These are phyloP conservation scores for Mormyrus iriodes DNA, from an alignment of 2,113 vertebrate genomes.

Conservation along the genomic window DNA sequence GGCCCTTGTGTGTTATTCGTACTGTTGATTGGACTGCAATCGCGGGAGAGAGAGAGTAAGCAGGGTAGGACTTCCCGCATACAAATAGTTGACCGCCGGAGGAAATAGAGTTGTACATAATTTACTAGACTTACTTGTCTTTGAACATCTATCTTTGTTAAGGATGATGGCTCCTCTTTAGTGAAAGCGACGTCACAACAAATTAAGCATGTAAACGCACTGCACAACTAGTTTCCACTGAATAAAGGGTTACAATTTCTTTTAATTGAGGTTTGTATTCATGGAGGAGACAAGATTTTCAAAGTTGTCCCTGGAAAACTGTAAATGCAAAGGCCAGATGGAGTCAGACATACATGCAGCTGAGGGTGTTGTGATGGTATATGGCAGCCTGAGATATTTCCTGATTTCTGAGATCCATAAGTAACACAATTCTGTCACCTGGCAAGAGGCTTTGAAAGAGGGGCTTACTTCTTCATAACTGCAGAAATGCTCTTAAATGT, in stretches of 20 bases:
- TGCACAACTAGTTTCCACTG: background rate
- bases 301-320: background rate
- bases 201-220: background rate
- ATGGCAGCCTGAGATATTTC: background rate
- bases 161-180: background rate
- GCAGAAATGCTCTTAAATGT: background rate
- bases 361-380: background rate
- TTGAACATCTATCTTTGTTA: background rate
- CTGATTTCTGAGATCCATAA: background rate
- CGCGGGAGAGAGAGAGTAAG: background rate
- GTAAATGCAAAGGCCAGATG: background rate
- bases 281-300: background rate
- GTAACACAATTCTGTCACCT: slow-evolving; percentile 6
- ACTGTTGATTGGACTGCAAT: background rate
- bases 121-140: background rate
- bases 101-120: background rate
- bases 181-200: background rate
- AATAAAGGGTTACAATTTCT: background rate
- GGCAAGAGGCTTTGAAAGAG: background rate
- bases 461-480: background rate
- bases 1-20: background rate
- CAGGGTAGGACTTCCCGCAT: background rate
- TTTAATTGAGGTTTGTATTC: background rate
- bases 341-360: background rate
- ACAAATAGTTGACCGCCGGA: background rate